Conservation (phyloP, 2,113 vertebrate genomes). For the Oncorhynchus gorbuscha region DNA sequence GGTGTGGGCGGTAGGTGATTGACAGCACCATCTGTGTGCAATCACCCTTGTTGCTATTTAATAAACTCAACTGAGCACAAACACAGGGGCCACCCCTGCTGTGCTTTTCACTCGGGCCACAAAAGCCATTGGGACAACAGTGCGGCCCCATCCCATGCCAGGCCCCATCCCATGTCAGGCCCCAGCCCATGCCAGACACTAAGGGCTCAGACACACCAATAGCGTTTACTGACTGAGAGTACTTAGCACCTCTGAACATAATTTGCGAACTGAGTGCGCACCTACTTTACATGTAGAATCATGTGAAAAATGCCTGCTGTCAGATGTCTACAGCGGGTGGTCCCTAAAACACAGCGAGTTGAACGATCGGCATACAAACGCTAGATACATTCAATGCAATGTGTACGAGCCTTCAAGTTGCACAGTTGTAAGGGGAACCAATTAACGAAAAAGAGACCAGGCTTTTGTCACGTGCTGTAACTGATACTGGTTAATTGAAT, state of each 20-base stretch:
- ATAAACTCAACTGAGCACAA: conserved; percentile 65
- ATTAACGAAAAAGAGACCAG: not conserved
- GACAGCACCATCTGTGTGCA: conserved; percentile 71
- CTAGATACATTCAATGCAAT: no score
- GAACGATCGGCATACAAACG: no score
- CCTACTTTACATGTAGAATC: no score
- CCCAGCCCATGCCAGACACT: not conserved
- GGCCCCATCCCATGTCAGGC: not conserved
- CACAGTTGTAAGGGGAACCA: conserved; percentile 15
- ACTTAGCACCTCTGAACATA: no score
- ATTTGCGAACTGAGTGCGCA: no score
- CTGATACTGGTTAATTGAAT: not conserved
- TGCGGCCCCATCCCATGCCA: conserved; percentile 9
- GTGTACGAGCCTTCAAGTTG: not conserved
- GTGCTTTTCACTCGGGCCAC: conserved; percentile 61
- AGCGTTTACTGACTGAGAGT: no score
- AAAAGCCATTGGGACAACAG: conserved; percentile 48
- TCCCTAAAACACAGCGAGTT: no score
- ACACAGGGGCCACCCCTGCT: conserved; percentile 52
- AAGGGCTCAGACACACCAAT: not conserved
- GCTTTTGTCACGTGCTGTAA: conserved; percentile 24
- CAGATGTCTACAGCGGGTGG: no score
- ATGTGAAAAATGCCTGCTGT: no score
- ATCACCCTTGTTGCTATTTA: conserved; percentile 64
- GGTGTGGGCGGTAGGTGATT: conserved; percentile 59